A percentile compares a stretch with the other conserved stretches of the same genome.
These are phyloP conservation scores for Cairina moschata DNA, from an alignment of 2,113 vertebrate species.

Conservation along the genomic window DNA sequence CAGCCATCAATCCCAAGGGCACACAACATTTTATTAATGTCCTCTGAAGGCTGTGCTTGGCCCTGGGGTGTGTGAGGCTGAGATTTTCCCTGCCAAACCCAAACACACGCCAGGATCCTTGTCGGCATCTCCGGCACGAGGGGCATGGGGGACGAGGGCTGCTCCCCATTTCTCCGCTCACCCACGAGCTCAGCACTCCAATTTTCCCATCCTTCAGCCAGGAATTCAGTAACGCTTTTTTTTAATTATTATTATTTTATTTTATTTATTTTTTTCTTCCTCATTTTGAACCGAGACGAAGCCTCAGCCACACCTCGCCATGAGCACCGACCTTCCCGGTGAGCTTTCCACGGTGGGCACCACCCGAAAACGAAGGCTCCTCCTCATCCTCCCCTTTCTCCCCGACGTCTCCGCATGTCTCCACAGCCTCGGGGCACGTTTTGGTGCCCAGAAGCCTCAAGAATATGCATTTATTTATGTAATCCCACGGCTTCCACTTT, in stretches of 20 bases:
- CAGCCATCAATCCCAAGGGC: neutral
- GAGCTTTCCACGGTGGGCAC: neutral
- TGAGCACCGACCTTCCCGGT: too few relatives aligned
- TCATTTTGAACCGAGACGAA: neutral
- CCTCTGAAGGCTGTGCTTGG: neutral
- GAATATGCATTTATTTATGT: neutral
- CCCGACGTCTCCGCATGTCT: too few relatives aligned
- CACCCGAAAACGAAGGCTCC: neutral
- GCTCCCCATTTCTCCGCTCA: neutral
- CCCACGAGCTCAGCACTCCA: neutral
- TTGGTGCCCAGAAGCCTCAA: neutral
- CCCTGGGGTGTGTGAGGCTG: neutral
- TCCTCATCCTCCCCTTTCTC: neutral
- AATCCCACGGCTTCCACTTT: neutral
- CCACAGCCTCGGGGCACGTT: neutral
- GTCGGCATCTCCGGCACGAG: neutral
- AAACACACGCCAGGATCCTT: neutral
- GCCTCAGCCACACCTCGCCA: neutral
- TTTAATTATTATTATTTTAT: too few relatives aligned
- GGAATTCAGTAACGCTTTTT: neutral
- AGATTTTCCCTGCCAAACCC: neutral
- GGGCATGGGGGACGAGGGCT: rapidly evolving
- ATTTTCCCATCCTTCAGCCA: neutral
- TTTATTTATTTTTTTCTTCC: too few relatives aligned
- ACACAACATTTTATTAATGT: rapidly evolving